A percentile compares a stretch with the other conserved stretches of the same genome.
Conservation (phyloP, 1,140 invertebrate genomes). For the Drosophila navojoa region DNA sequence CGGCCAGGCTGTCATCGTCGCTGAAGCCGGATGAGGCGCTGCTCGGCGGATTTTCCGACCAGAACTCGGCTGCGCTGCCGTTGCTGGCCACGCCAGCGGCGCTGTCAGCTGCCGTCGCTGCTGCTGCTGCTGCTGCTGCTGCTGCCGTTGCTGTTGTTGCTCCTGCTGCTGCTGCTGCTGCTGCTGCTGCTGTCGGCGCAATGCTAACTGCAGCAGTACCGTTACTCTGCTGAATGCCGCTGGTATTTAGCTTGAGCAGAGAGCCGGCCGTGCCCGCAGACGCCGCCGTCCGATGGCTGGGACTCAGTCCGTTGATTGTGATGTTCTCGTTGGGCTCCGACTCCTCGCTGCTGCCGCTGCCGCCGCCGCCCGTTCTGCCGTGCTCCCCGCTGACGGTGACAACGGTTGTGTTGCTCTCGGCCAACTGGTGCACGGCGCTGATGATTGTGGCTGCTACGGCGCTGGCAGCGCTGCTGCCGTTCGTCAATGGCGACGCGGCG, state of each 20-base stretch:
- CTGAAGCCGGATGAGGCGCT: slow-evolving; percentile 93
- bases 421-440: slow-evolving; percentile 64
- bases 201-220: background rate
- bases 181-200: background rate
- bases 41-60: slow-evolving; percentile 89
- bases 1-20: slow-evolving; percentile 93
- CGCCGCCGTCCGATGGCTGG: slow-evolving; percentile 45
- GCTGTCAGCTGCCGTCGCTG: slow-evolving; percentile 29
- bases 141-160: background rate
- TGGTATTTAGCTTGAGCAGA: slow-evolving; percentile 41
- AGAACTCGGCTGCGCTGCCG: slow-evolving; percentile 83
- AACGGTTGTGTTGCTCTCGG: slow-evolving; percentile 68
- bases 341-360: slow-evolving; percentile 8
- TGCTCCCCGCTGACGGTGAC: slow-evolving; percentile 64
- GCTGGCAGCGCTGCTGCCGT: slow-evolving; percentile 29
- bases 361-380: slow-evolving; percentile 17
- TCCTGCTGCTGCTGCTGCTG: slow-evolving; percentile 26
- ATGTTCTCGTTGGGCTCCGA: slow-evolving; percentile 79
- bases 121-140: slow-evolving; percentile 17
- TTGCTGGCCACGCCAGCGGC: slow-evolving; percentile 57
- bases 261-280: slow-evolving; percentile 6
- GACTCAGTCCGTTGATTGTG: slow-evolving; percentile 79
- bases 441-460: slow-evolving; percentile 51
- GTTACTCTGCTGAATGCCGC: slow-evolving; percentile 24
- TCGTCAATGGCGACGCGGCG: slow-evolving; percentile 25